These are phyloP conservation scores for Nephrocerus scutellatus DNA, from an alignment of 2,888 invertebrate genomes.

Conservation along the genomic window DNA sequence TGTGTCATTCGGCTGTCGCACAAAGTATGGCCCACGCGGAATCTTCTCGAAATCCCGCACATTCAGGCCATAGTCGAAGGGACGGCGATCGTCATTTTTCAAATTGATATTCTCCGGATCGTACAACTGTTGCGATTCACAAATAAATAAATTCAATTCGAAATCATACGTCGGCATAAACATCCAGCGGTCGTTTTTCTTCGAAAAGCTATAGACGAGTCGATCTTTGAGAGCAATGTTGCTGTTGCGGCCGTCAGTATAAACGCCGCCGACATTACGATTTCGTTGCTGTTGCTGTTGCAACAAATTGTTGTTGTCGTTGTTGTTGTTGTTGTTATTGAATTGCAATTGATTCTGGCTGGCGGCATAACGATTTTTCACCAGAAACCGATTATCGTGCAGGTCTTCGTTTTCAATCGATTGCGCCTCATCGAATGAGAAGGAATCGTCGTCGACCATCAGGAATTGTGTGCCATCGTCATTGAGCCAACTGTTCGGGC, in stretches of 20 bases:
- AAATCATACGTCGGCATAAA: conserved; percentile 71
- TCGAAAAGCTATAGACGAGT: conserved; percentile 71
- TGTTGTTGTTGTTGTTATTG: conserved; percentile 24
- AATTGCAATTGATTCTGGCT: no score
- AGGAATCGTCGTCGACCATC: conserved; percentile 77
- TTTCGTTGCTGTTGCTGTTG: no score
- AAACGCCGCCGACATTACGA: no score
- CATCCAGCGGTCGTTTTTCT: conserved; percentile 71
- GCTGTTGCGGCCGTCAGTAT: conserved; percentile 31
- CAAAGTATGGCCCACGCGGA: conserved; percentile 83
- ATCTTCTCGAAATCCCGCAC: conserved; percentile 72
- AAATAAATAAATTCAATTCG: conserved; percentile 74
- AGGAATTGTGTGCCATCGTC: conserved; percentile 75
- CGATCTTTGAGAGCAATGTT: conserved; percentile 65
- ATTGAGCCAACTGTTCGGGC: conserved; percentile 72
- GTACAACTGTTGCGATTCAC: conserved; percentile 55
- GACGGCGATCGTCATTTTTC: conserved; percentile 68
- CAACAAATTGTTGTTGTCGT: no score
- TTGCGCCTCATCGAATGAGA: conserved; percentile 59
- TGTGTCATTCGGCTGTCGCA: conserved; percentile 73
- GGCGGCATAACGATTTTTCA: conserved; percentile 25
- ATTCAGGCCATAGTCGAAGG: conserved; percentile 79
- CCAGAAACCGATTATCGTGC: conserved; percentile 42
- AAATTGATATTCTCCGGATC: conserved; percentile 60
- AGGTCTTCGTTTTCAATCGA: conserved; percentile 45